phyloP scores from a whole-genome alignment of 2,888 invertebrate genomes.

The Papilio elwesi region DNA sequence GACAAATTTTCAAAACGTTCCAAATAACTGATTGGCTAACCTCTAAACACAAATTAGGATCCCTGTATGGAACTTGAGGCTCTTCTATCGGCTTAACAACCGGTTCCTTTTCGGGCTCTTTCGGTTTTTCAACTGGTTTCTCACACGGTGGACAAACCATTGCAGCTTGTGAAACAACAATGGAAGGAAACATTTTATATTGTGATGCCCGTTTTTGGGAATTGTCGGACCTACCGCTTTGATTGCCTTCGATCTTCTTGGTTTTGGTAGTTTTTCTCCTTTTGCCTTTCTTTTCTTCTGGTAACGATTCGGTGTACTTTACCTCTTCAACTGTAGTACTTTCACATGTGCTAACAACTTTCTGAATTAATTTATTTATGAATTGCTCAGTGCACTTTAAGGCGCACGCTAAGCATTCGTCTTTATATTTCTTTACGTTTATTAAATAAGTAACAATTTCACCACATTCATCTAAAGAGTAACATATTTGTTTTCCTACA shows the following conservation, averaged over 20 bases:
- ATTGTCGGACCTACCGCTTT: conserved; percentile 63
- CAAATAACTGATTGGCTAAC: conserved; percentile 70
- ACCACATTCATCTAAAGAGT: conserved; percentile 74
- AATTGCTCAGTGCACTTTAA: conserved; percentile 64
- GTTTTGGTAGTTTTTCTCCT: conserved; percentile 56
- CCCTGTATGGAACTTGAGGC: conserved; percentile 56
- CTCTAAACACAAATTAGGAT: conserved; percentile 64
- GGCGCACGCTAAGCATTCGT: conserved; percentile 69
- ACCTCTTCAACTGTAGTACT: conserved; percentile 69
- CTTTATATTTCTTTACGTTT: conserved; percentile 66
- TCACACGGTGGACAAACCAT: conserved; percentile 72
- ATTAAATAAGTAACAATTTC: conserved; percentile 73
- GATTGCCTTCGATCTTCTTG: conserved; percentile 58
- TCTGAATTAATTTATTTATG: conserved; percentile 60
- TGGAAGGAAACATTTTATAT: conserved; percentile 48
- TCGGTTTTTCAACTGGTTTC: conserved; percentile 50
- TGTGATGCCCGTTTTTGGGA: conserved; percentile 50
- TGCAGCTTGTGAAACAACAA: conserved; percentile 60
- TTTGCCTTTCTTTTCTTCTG: conserved; percentile 63
- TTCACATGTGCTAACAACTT: conserved; percentile 66
- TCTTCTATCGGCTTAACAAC: conserved; percentile 56
- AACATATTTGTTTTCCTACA: conserved; percentile 82
- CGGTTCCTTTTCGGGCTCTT: conserved; percentile 51
- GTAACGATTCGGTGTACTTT: conserved; percentile 56
- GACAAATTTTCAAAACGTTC: conserved; percentile 70